Base-by-base conservation (phyloP, 1,140 invertebrate genomes). In the Drosophila sulfurigaster region DNA sequence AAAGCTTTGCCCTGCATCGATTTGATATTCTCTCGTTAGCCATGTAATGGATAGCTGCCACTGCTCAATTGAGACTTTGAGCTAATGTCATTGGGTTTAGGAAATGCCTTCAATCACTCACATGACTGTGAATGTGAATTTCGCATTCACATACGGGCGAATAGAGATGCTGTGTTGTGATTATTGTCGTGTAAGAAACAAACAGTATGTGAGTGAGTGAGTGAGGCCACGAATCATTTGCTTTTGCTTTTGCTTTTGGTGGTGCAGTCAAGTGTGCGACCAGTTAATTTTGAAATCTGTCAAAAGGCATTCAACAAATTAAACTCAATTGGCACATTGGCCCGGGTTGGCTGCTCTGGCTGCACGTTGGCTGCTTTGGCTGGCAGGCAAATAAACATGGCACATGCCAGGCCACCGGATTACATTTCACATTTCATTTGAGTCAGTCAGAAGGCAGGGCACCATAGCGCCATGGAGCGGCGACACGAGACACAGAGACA, bases 231-330 rank as follows among this genome's bases (percentile, higher is more conserved):
- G 59, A 76, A 48, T 64, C 48, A 82, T 76, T 68, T 69, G 71
- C 71, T 32, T 32, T 8, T 32, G 30, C 30, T 32, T 1, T 38
- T 77, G 11, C 30, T 38, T 25, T 69, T 72, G 80, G 20, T 25
- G 54, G 56, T 67, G 77, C 83, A 89, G 69, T 88, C 85, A 73
- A 80, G 85, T 76, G 85, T 85, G 85, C 67, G 56, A 76, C 80
- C 85, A 89, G 81, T 85, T 89, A 88, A 88, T 88, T 88, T 89
- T 88, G 85, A 73, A 85, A 89, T 88, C 85, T 88, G 85, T 88
- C 85, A 88, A 89, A 88, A 89, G 52, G 85, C 85, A 88, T 88
- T 88, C 81, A 79, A 70, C 85, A 78, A 89, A 88, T 88, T 89
- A 88, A 88, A 85, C 85, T 78, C 85, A 88, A 89, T 88, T 89